phyloP scores from a whole-genome alignment of 2,888 invertebrate genomes.

The Muscina levida region DNA sequence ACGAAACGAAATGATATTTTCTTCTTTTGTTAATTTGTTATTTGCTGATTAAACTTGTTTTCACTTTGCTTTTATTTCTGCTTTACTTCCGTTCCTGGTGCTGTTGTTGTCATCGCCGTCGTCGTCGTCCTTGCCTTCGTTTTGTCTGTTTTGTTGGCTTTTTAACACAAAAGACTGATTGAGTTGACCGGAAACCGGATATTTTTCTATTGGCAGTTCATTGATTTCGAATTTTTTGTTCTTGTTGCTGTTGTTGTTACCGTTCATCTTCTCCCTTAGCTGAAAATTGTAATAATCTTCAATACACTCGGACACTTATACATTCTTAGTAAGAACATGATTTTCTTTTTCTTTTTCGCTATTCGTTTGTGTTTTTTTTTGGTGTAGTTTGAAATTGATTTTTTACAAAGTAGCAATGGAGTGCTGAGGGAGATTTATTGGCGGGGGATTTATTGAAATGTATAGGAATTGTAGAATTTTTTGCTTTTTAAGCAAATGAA shows the following conservation, averaged over 20 bases:
- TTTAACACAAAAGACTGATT: conserved; percentile 71
- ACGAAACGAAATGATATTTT: conserved; percentile 16
- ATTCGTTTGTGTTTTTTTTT: conserved; percentile 5
- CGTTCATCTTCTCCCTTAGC: conserved; percentile 30
- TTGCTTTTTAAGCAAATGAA: conserved; percentile 16
- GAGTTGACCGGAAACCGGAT: conserved; percentile 75
- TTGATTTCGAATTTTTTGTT: conserved; percentile 46
- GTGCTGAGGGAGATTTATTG: conserved; percentile 33
- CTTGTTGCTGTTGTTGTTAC: conserved; percentile 17
- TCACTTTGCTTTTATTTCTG: conserved; percentile 30
- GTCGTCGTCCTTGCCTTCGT: conserved; percentile 18
- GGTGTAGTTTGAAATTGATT: conserved; percentile 49
- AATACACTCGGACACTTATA: conserved; percentile 38
- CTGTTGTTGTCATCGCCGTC: conserved; percentile 13
- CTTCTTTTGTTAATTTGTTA: conserved; percentile 60
- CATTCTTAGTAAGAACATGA: conserved; percentile 13
- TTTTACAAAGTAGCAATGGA: conserved; percentile 36
- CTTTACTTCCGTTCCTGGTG: conserved; percentile 21
- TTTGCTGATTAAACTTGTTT: conserved; percentile 61
- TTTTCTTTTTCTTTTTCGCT: conserved; percentile 29
- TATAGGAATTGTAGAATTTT: conserved; percentile 22
- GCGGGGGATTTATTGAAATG: conserved; percentile 48
- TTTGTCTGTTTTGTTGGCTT: conserved; percentile 37
- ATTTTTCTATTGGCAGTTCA: conserved; percentile 67
- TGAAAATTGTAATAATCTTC: conserved; percentile 51